phyloP scores from a whole-genome alignment of 35 echinoderm and acorn worm species.

The Hemicentrotus pulcherrimus region DNA sequence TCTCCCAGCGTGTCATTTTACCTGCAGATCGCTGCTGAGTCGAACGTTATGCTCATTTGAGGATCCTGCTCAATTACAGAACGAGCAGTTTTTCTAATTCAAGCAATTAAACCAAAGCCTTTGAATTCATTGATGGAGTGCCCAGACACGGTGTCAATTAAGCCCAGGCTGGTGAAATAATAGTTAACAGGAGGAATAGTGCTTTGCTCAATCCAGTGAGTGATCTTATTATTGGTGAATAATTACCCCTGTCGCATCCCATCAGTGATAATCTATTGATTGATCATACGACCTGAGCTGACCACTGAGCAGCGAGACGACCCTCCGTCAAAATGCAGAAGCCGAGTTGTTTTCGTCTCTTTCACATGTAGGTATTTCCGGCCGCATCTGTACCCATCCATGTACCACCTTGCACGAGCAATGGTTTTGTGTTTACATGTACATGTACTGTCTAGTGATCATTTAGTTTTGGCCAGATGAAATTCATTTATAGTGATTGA shows the following conservation, averaged over 20 bases:
- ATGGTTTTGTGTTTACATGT: neutral
- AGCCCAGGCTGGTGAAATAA: neutral
- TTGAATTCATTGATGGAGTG: neutral
- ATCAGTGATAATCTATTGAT: neutral
- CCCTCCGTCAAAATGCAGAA: constrained; percentile 21
- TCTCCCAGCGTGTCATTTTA: neutral
- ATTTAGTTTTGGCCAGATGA: no score
- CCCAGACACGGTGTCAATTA: neutral
- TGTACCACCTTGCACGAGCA: neutral
- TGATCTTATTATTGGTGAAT: constrained; percentile 6
- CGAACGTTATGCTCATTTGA: neutral
- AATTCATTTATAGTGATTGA: neutral
- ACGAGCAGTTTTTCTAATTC: neutral
- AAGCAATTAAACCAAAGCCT: neutral
- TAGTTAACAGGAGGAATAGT: neutral
- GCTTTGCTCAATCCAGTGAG: neutral
- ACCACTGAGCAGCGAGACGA: neutral
- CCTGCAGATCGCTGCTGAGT: neutral
- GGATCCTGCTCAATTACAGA: neutral
- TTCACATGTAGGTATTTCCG: constrained; percentile 30
- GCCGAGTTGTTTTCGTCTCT: constrained; percentile 48
- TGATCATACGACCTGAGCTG: neutral
- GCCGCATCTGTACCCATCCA: neutral
- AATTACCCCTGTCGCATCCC: neutral
- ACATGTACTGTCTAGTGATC: neutral